These are phyloP conservation scores for Hephaestus fuliginosus DNA, from an alignment of 2,797 vertebrate genomes.

Conservation along the genomic window DNA sequence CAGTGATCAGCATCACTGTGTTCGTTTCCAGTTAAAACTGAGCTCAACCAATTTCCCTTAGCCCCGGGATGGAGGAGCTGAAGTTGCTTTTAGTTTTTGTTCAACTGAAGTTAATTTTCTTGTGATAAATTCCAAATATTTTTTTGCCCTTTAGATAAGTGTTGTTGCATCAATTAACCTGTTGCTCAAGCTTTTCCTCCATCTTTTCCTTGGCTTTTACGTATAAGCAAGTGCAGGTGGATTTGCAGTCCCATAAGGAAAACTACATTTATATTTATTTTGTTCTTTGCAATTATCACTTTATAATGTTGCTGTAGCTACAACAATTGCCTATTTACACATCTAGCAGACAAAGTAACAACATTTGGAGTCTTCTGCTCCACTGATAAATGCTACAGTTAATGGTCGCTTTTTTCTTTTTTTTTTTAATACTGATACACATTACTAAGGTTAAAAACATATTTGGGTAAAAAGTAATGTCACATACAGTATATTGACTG, in stretches of 20 bases:
- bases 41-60: neutral
- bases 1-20: neutral
- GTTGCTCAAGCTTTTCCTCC: neutral
- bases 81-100: too few relatives aligned
- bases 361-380: too few relatives aligned
- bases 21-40: neutral
- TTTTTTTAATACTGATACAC: neutral
- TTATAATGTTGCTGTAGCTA: too few relatives aligned
- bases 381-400: too few relatives aligned
- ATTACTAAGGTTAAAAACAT: neutral
- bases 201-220: neutral
- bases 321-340: too few relatives aligned
- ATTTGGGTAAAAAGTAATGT: neutral
- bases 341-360: too few relatives aligned
- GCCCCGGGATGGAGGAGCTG: neutral
- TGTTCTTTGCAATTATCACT: neutral
- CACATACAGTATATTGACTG: neutral
- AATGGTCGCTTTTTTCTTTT: too few relatives aligned
- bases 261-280: neutral
- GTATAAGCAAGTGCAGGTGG: neutral
- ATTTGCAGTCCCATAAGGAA: neutral
- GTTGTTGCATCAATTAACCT: neutral
- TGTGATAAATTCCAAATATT: too few relatives aligned
- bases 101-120: too few relatives aligned
- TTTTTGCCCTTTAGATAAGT: too few relatives aligned